Conservation (phyloP, 2,797 vertebrate genomes). For the Coluber constrictor region DNA sequence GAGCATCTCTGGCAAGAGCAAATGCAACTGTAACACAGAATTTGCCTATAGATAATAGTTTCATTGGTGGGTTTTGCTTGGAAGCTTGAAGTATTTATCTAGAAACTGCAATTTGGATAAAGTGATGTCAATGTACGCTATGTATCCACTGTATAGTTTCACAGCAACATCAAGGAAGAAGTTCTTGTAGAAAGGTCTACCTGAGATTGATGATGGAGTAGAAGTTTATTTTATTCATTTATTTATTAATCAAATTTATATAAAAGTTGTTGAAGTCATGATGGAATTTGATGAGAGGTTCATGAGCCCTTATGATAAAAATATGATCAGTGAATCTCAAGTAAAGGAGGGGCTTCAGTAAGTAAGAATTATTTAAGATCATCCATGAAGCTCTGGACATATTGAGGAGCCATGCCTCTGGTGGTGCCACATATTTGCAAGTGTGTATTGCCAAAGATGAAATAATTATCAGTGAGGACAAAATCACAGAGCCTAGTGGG, state of each 20-base stretch:
- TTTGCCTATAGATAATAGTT: not conserved
- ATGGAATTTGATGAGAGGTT: not conserved
- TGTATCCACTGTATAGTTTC: not conserved
- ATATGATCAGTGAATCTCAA: not conserved
- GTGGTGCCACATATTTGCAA: not conserved
- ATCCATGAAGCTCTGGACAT: not conserved
- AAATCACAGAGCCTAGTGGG: not conserved
- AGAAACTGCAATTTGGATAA: not conserved
- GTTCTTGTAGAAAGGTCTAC: not conserved
- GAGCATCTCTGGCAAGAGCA: not conserved
- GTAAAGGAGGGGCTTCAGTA: not conserved
- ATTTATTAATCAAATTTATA: not conserved
- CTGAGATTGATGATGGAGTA: not conserved
- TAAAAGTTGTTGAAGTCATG: not conserved
- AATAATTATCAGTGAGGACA: not conserved
- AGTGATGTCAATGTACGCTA: not conserved
- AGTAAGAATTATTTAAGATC: not conserved
- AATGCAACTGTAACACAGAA: not conserved
- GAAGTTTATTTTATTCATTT: not conserved
- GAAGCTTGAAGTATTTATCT: not conserved
- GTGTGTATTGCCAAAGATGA: not conserved
- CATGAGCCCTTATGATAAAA: not conserved
- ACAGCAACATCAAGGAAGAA: not conserved
- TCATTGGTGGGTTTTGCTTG: not conserved
- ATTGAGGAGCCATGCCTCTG: not conserved